Evolutionary conservation across 23 tunicate genomes (phyloP).

Genomic region (Halocynthia roretzi): DNA sequence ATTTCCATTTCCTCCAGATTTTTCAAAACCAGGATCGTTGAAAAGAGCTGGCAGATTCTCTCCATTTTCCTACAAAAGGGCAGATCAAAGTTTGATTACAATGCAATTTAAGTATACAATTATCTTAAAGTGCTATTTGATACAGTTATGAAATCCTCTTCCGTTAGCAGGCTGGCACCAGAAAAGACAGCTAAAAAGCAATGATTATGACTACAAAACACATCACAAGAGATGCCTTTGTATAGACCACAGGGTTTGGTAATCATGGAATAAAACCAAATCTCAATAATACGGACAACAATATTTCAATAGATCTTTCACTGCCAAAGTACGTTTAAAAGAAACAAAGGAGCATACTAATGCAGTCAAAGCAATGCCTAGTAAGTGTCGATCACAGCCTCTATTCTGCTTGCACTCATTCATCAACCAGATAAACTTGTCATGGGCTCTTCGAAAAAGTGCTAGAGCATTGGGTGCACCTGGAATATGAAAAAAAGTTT

Average conservation of each 20-base stretch:
- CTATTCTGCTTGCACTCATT: slow-evolving; percentile 41
- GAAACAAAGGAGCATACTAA: neutral
- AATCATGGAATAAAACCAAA: too few species aligned
- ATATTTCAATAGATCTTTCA: too few species aligned
- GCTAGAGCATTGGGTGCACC: neutral
- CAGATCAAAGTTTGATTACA: neutral
- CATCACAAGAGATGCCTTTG: too few species aligned
- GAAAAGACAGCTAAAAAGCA: too few species aligned
- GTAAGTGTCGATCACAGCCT: slow-evolving; percentile 91
- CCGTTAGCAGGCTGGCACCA: too few species aligned
- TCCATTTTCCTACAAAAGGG: slow-evolving; percentile 46
- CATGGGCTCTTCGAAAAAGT: slow-evolving; percentile 36
- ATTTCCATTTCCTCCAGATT: slow-evolving; percentile 86
- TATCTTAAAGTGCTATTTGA: too few species aligned
- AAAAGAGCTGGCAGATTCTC: slow-evolving; percentile 56
- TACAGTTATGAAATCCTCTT: too few species aligned
- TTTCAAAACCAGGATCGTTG: slow-evolving; percentile 53
- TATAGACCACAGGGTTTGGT: too few species aligned
- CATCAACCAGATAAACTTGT: slow-evolving; percentile 68
- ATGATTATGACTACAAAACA: too few species aligned
- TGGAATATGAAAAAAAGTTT: neutral
- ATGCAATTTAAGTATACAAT: too few species aligned
- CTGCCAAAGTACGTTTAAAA: neutral
- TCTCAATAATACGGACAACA: too few species aligned
- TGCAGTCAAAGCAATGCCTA: slow-evolving; percentile 42